Conservation (phyloP, 2,113 vertebrate species). For the Datnioides undecimradiatus region DNA sequence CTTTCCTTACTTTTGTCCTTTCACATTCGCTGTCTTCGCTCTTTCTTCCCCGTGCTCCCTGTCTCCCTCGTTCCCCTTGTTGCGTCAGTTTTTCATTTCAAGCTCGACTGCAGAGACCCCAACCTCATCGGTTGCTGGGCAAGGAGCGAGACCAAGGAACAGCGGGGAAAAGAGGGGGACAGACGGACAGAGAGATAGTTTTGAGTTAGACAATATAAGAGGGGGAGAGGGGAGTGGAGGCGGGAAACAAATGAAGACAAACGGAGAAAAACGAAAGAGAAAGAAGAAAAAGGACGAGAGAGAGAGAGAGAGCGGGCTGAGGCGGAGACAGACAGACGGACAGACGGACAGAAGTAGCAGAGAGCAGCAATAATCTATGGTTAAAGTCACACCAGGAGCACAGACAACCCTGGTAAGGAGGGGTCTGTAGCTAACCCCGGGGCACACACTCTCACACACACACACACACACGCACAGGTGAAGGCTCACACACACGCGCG, state of each 20-base stretch:
- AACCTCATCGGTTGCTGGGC: slow-evolving; percentile 48
- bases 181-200: slow-evolving; percentile 11
- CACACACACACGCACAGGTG: slow-evolving; percentile 18
- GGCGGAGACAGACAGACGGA: neutral
- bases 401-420: slow-evolving; percentile 31
- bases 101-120: slow-evolving; percentile 65
- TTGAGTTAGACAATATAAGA: slow-evolving; percentile 9
- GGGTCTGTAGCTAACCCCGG: slow-evolving; percentile 38
- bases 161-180: neutral
- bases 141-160: slow-evolving; percentile 51
- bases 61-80: slow-evolving; percentile 42
- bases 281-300: neutral
- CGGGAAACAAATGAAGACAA: slow-evolving; percentile 17
- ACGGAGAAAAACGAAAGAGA: neutral
- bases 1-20: slow-evolving; percentile 30
- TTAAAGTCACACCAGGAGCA: slow-evolving; percentile 31
- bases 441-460: neutral
- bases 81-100: slow-evolving; percentile 77
- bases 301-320: neutral
- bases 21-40: slow-evolving; percentile 38
- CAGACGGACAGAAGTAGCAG: slow-evolving; percentile 1
- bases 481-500: slow-evolving; percentile 15
- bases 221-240: neutral
- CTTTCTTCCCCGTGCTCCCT: slow-evolving; percentile 33
- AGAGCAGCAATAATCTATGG: slow-evolving; percentile 29